phyloP scores from a whole-genome alignment of 2,888 invertebrate species.

The Lasioglossum leucozonium region DNA sequence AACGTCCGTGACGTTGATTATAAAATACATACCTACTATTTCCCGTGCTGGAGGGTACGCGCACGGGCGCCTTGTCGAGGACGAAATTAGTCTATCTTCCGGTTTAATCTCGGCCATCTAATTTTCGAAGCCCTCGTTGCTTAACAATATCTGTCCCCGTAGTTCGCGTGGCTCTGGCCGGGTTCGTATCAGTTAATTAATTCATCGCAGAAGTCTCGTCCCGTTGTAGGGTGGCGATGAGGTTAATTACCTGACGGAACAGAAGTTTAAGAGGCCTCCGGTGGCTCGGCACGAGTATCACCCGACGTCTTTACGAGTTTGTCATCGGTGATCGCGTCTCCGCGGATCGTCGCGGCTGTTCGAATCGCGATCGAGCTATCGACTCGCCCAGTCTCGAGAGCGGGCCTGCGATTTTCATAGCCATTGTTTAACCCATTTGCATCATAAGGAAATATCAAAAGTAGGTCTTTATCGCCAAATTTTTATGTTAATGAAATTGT shows the following conservation, averaged over 20 bases:
- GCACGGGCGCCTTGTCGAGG: not conserved
- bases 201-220: constrained; percentile 46
- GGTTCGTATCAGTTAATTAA: constrained; percentile 59
- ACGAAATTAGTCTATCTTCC: constrained; percentile 35
- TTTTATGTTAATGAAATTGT: too few species aligned
- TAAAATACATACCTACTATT: constrained; percentile 18
- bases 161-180: constrained; percentile 35
- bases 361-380: not conserved
- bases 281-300: constrained; percentile 26
- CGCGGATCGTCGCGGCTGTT: constrained; percentile 2
- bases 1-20: not conserved
- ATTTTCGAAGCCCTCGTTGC: constrained; percentile 34
- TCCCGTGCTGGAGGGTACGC: not conserved
- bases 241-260: constrained; percentile 60
- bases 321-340: not conserved
- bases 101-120: constrained; percentile 52
- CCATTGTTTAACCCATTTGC: too few species aligned
- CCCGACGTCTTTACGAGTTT: constrained; percentile 21
- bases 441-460: too few species aligned
- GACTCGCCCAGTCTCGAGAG: not conserved
- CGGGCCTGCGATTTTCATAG: not conserved
- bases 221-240: constrained; percentile 38
- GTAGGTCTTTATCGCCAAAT: too few species aligned
- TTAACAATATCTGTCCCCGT: constrained; percentile 50
- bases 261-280: constrained; percentile 40